phyloP scores from a whole-genome alignment of 2,888 invertebrate genomes.

The Hyposoter dolosus region DNA sequence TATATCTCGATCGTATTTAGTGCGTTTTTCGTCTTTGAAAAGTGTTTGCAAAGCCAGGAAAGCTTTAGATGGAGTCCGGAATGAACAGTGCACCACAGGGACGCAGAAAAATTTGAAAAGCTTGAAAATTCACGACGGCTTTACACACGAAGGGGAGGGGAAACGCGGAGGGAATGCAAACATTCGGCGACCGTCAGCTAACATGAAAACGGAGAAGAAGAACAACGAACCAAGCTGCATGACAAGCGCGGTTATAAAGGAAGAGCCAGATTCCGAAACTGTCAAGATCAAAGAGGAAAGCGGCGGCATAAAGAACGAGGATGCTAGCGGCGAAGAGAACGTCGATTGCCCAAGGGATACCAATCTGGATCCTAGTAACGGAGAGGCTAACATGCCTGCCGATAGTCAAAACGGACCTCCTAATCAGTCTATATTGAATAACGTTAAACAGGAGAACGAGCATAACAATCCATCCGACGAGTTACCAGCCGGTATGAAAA shows the following conservation, averaged over 20 bases:
- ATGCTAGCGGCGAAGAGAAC: conserved; percentile 80
- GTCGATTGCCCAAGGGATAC: conserved; percentile 80
- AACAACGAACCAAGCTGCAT: conserved; percentile 82
- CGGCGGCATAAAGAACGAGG: conserved; percentile 78
- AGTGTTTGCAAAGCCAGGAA: neutral
- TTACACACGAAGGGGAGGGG: conserved; percentile 1
- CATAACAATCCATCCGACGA: conserved; percentile 80
- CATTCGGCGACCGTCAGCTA: conserved; percentile 66
- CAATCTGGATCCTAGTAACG: conserved; percentile 76
- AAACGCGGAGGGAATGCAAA: conserved; percentile 58
- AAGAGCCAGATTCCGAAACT: conserved; percentile 82
- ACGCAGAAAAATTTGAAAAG: conserved; percentile 23
- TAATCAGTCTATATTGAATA: conserved; percentile 78
- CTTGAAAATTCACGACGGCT: neutral
- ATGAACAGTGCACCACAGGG: neutral
- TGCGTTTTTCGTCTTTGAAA: neutral
- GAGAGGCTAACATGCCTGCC: conserved; percentile 76
- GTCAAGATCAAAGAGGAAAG: conserved; percentile 83
- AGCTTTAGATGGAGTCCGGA: conserved; percentile 17
- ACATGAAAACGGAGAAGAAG: conserved; percentile 84
- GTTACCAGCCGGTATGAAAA: conserved; percentile 75
- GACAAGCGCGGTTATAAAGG: conserved; percentile 82
- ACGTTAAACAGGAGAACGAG: conserved; percentile 81
- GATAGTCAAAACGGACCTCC: conserved; percentile 78
- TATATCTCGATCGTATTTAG: neutral